Base-by-base conservation (phyloP, 2,888 invertebrate species). In the Microctonus brassicae region DNA sequence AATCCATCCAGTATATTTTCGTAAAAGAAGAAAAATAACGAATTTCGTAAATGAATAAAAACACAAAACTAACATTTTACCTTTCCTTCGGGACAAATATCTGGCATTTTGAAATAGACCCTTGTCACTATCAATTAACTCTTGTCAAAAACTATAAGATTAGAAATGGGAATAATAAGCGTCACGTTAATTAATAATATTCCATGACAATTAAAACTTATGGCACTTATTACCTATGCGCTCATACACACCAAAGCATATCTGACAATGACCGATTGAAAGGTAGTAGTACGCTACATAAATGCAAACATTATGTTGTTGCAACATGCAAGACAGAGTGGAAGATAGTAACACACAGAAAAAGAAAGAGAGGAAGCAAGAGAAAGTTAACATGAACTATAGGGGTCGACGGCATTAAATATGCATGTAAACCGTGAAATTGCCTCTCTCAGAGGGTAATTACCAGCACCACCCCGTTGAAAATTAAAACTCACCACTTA, bases 381-480 rank as follows among this genome's bases (percentile, higher is more conserved):
- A 55, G 55, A 17, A 17, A 17, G 17, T 17, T 17, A 39, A 60
- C 53, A 22, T 57, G 73, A 64, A 57, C 52, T 69, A 73, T 47
- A 47, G 17, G 7, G 73, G 75, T 74, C 75, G 73, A 73, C 75
- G 70, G 73, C 81, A 77, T 81, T 80, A 81, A 80, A 75, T 81
- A 83, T 82, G 80, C 81, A 82, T 79, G 80, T 80, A 80, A 81
- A 77, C 79, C 81, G 79, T 78, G 80, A 81, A 82, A 83, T 81
- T 80, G 77, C 75, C 75, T 70, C 66, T 72, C 79, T 72, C 76
- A 73, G 72, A 75, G 74, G 77, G 79, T 81, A 82, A 83, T 83
- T 82, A 79, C 79, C 76, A 68, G 69, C 73, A 75, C 72, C 75
- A 73, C 74, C 75, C 72, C 72, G 75, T 78, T 75, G 73, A 77